Conservation (phyloP, 1,140 invertebrate genomes). For the Neodiprion fabricii region DNA sequence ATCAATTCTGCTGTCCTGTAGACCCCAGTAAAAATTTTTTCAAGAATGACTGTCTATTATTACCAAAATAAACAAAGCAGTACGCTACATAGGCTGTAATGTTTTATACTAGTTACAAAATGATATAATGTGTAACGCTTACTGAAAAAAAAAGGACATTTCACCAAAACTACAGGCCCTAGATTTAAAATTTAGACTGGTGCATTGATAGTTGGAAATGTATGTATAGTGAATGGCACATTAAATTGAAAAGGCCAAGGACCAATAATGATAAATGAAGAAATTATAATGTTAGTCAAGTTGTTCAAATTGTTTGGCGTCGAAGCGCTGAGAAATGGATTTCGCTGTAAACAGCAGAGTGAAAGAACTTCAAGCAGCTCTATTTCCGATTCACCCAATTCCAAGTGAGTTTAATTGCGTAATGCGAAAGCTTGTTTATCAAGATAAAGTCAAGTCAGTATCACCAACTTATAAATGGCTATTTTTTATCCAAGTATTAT, state of each 20-base stretch:
- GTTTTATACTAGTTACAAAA: background rate
- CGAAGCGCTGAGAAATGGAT: constrained; percentile 34
- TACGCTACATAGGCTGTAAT: background rate
- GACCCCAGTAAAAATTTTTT: background rate
- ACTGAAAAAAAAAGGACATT: background rate
- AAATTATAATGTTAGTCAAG: constrained; percentile 12
- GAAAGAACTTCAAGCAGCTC: constrained; percentile 65
- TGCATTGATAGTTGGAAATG: background rate
- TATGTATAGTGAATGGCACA: background rate
- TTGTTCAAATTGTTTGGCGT: constrained; percentile 12
- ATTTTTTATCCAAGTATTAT: background rate
- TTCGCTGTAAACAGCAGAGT: constrained; percentile 54
- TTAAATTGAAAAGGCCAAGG: background rate
- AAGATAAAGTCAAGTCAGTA: constrained; percentile 17
- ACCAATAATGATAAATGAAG: background rate
- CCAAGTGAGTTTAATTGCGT: constrained; percentile 41
- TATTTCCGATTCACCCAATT: constrained; percentile 63
- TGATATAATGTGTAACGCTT: background rate
- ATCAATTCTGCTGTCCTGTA: too few relatives aligned
- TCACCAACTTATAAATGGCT: constrained; percentile 7
- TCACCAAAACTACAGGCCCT: background rate
- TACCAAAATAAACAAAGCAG: background rate
- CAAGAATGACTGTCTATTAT: background rate
- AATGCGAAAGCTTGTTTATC: constrained; percentile 25
- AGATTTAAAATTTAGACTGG: background rate